Conservation (phyloP, 2,888 invertebrate species). For the Carabus problematicus region DNA sequence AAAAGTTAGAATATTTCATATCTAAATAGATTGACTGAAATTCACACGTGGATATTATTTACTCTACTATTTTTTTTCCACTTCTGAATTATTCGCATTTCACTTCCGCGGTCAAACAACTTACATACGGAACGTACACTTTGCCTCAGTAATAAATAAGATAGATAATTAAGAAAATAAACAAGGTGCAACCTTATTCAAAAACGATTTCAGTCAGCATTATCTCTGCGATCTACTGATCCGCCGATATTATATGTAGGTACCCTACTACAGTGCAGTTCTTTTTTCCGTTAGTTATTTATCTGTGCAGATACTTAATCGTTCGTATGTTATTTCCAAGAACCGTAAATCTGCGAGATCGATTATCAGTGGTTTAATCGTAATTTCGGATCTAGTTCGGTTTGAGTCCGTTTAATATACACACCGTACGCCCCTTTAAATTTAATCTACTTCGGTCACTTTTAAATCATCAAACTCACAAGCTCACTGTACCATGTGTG, state of each 20-base stretch:
- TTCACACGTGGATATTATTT: too few species aligned
- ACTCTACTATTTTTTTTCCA: too few species aligned
- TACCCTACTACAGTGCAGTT: neutral
- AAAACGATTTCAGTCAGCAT: constrained; percentile 44
- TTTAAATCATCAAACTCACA: constrained; percentile 33
- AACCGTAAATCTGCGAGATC: constrained; percentile 34
- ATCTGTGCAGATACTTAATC: constrained; percentile 11
- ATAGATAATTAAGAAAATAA: constrained; percentile 54
- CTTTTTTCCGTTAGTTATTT: constrained; percentile 5
- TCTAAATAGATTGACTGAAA: too few species aligned
- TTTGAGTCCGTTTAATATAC: constrained; percentile 31
- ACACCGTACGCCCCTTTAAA: constrained; percentile 34
- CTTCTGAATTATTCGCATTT: too few species aligned
- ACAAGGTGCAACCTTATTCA: constrained; percentile 48
- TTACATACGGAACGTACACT: too few species aligned
- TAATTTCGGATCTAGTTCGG: constrained; percentile 21
- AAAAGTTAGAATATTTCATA: too few species aligned
- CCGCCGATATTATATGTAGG: too few species aligned
- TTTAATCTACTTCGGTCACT: constrained; percentile 36
- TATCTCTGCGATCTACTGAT: constrained; percentile 43
- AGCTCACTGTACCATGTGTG: too few species aligned
- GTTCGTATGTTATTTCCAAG: constrained; percentile 28
- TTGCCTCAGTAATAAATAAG: constrained; percentile 50
- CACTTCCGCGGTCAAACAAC: too few species aligned
- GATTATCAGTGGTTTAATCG: constrained; percentile 20